Evolutionary conservation across 2,113 vertebrate genomes (phyloP).

Genomic region (Hemichromis elongatus): DNA sequence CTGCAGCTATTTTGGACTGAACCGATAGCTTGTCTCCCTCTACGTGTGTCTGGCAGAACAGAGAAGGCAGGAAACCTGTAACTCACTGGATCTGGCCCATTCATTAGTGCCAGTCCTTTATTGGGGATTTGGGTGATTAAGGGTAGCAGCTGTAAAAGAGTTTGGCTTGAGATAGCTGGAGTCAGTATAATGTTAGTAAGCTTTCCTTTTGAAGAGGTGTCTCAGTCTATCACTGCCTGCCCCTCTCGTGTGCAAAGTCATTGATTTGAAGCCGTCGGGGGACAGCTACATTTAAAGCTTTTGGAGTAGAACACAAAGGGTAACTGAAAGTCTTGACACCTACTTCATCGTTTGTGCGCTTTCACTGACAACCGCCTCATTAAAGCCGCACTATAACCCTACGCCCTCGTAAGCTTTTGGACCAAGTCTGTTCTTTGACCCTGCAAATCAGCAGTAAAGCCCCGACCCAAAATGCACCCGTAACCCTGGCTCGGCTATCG

Average conservation of each 20-base stretch:
- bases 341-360: not conserved
- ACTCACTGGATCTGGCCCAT: slow-evolving; percentile 14
- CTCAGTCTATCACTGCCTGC: not conserved
- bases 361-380: not conserved
- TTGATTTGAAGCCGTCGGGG: not conserved
- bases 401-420: not conserved
- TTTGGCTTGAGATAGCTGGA: slow-evolving; percentile 23
- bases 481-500: slow-evolving; percentile 18
- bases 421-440: not conserved
- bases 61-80: not conserved
- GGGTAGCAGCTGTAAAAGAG: slow-evolving; percentile 42
- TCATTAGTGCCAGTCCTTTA: slow-evolving; percentile 50
- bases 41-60: not conserved
- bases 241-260: not conserved
- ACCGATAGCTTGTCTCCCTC: not conserved
- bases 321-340: not conserved
- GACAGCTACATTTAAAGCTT: not conserved
- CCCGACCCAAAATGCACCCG: not conserved
- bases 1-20: not conserved
- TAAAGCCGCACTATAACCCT: not conserved
- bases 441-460: slow-evolving; percentile 35
- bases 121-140: slow-evolving; percentile 54
- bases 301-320: not conserved
- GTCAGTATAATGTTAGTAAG: slow-evolving; percentile 27
- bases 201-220: slow-evolving; percentile 4